phyloP scores from a whole-genome alignment of 2,888 invertebrate species.

The Mythimna impura region DNA sequence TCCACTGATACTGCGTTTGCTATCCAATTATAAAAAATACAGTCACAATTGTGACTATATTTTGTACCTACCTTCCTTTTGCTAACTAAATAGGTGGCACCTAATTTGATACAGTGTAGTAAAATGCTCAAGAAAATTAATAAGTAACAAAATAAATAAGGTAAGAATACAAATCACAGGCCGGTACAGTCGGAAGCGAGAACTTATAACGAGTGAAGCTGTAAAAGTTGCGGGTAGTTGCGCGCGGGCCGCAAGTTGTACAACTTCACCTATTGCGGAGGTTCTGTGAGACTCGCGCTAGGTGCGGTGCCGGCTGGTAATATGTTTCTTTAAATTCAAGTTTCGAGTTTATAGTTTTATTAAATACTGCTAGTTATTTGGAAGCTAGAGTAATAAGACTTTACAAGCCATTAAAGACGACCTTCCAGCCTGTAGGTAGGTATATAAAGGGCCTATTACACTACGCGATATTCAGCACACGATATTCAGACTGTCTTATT shows the following conservation, averaged over 20 bases:
- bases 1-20: too few relatives aligned
- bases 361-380: not conserved
- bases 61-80: too few relatives aligned
- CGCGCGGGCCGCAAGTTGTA: conserved; percentile 18
- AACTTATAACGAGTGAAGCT: conserved; percentile 63
- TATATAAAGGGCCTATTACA: too few relatives aligned
- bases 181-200: conserved; percentile 39
- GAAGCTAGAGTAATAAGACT: not conserved
- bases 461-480: too few relatives aligned
- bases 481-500: too few relatives aligned
- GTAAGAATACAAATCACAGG: conserved; percentile 35
- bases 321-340: not conserved
- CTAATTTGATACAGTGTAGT: not conserved
- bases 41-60: too few relatives aligned
- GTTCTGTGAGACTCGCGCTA: conserved; percentile 21
- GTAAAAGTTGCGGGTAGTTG: conserved; percentile 38
- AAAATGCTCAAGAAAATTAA: not conserved
- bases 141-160: conserved; percentile 21
- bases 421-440: not conserved
- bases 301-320: conserved; percentile 21
- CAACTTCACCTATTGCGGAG: conserved; percentile 55
- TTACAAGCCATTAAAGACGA: not conserved
- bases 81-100: too few relatives aligned
- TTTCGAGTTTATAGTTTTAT: not conserved
- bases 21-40: too few relatives aligned